Base-by-base conservation (phyloP, 2,113 vertebrate species). In the Uria aalge region DNA sequence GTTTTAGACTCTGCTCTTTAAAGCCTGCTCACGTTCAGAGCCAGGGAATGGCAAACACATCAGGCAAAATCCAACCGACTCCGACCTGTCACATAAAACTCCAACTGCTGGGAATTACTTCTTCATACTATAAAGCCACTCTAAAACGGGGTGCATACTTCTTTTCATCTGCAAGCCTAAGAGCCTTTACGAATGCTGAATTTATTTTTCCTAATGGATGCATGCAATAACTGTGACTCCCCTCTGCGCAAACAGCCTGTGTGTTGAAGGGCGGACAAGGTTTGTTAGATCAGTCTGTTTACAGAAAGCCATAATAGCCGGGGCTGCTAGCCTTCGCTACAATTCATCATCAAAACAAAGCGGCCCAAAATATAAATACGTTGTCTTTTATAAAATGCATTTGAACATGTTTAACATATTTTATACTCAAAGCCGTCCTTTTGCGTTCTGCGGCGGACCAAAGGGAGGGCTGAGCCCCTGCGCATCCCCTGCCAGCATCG, bases 321-420 rank as follows among this genome's bases (percentile, higher is more conserved):
- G 55, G 78, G 55, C 64, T 92, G 27, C 85, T 76, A 3, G 17
- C 69, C 74, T 50, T 15, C 36, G 26, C 84, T 43, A 14, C 15
- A 17, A 56, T 21, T 82, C 66, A 26, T 84, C 72, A 63, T 59
- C 64, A 94, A 95, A 94, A 96, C 90, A 95, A 43, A 94, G 68
- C 2, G 2, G 50, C 64, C 56, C 94, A 48, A 55, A 92, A 71
- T 56, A 71, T 95, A 94, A 97, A 96, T 92, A 93, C 47, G 14
- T 88, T 59, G 75, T 92, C 92, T 69, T 63, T 24, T 52, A 76
- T 68, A 50, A 47, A 50, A 80, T 3, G 72, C 68, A 29, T 40
- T 67, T 15, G 45, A 43, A 77, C 79, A 60, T 86, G 36, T 84
- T 73, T 67, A 40, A 26, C 52, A 56, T 69, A 15, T 50, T 50